These are phyloP conservation scores for Epizoanthus rinbou DNA, from an alignment of 92 coral and sea anemone genomes.

Conservation along the genomic window DNA sequence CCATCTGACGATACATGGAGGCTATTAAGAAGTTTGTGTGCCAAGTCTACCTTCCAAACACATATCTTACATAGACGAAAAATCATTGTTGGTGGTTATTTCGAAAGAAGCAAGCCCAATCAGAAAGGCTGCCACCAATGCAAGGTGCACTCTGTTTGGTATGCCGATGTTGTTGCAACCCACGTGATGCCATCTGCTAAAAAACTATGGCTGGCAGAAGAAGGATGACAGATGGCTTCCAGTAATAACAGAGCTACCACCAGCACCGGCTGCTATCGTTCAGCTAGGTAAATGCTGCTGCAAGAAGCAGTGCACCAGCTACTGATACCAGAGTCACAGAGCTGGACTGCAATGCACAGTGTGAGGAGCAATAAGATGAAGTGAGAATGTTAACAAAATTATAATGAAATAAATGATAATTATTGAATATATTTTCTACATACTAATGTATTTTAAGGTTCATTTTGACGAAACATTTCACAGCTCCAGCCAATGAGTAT, in stretches of 20 bases:
- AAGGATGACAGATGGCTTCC: too few species aligned
- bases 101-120: constrained; percentile 43
- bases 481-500: too few species aligned
- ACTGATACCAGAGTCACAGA: constrained; percentile 36
- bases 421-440: too few species aligned
- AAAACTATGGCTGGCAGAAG: background rate
- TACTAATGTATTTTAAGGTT: too few species aligned
- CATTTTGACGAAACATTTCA: too few species aligned
- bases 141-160: constrained; percentile 16
- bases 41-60: constrained; percentile 17
- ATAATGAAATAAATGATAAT: too few species aligned
- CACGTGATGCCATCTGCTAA: background rate
- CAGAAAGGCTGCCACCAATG: constrained; percentile 3
- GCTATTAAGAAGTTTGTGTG: constrained; percentile 31
- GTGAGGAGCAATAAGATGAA: too few species aligned
- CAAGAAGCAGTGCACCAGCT: constrained; percentile 28
- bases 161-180: background rate
- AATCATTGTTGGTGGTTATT: constrained; percentile 35
- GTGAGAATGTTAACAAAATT: too few species aligned
- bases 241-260: constrained; percentile 14
- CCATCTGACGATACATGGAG: constrained; percentile 7
- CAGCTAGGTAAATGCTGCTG: constrained; percentile 41
- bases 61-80: background rate
- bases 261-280: constrained; percentile 42
- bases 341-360: constrained; percentile 43